A percentile compares a stretch with the other conserved stretches of the same genome.
phyloP scores from a whole-genome alignment of 2,888 invertebrate species.

The Lottia gigantea region DNA sequence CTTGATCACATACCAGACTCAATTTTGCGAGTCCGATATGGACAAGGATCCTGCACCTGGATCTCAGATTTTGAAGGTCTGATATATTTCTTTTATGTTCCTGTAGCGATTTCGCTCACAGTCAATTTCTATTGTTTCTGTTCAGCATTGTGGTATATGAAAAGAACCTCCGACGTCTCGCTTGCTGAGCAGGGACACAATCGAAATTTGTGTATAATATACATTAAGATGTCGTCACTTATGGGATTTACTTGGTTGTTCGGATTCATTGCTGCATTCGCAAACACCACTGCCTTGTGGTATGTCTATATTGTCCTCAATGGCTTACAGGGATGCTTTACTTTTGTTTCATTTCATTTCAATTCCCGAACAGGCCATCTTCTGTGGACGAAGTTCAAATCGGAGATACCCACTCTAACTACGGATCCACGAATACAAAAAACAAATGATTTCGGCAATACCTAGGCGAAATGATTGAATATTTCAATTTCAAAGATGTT shows the following conservation, averaged over 20 bases:
- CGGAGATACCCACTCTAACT: too few relatives aligned
- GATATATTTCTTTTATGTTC: conserved; percentile 28
- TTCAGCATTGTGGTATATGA: conserved; percentile 7
- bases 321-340: conserved; percentile 12
- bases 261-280: conserved; percentile 7
- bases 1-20: conserved; percentile 18
- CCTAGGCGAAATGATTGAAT: too few relatives aligned
- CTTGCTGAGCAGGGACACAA: background rate
- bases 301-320: conserved; percentile 13
- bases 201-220: conserved; percentile 1
- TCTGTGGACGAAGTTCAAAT: too few relatives aligned
- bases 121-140: conserved; percentile 21
- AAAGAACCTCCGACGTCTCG: background rate
- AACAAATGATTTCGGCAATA: too few relatives aligned
- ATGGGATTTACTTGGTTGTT: conserved; percentile 19
- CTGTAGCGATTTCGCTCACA: conserved; percentile 22
- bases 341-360: conserved; percentile 11
- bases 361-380: background rate
- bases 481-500: too few relatives aligned
- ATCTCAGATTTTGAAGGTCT: conserved; percentile 27
- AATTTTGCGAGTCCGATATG: conserved; percentile 27
- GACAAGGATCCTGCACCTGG: conserved; percentile 15
- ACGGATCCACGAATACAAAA: too few relatives aligned
- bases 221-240: conserved; percentile 11
- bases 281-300: background rate